A percentile compares a stretch with the other conserved stretches of the same genome.
Evolutionary conservation across 2,113 vertebrate species (phyloP).

Genomic region (Desmodus rotundus): DNA sequence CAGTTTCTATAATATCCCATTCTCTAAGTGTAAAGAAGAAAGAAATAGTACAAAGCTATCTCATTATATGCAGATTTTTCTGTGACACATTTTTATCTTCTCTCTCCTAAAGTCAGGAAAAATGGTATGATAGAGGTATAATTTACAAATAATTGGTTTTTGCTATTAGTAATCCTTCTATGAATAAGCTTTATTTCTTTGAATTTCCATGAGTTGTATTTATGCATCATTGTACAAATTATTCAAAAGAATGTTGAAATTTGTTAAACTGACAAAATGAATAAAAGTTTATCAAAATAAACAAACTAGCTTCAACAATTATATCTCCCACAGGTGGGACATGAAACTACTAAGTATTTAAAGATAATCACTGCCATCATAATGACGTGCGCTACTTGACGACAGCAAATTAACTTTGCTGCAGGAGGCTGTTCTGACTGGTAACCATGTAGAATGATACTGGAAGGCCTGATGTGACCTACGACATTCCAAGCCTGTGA

Average conservation of each 20-base stretch:
- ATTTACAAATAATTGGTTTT: not conserved
- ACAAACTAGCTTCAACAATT: not conserved
- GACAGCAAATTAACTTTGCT: not conserved
- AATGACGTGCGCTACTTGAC: not conserved
- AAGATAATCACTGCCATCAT: not conserved
- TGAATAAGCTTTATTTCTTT: not conserved
- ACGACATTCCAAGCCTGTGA: not conserved
- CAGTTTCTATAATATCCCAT: slow-evolving; percentile 79
- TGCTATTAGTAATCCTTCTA: not conserved
- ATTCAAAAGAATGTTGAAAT: not conserved
- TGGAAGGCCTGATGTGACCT: not conserved
- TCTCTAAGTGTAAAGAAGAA: slow-evolving; percentile 72
- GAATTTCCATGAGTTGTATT: not conserved
- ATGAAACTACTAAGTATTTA: not conserved
- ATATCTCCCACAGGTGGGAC: not conserved
- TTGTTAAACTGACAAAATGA: not conserved
- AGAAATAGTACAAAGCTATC: not conserved
- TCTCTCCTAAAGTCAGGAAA: not conserved
- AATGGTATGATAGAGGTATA: not conserved
- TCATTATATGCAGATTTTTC: not conserved
- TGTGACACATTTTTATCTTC: not conserved
- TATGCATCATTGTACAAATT: not conserved
- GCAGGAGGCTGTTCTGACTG: not conserved
- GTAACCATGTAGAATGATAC: not conserved
- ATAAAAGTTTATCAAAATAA: slow-evolving; percentile 23